These are phyloP conservation scores for Sphaerophoria taeniata DNA, from an alignment of 2,888 invertebrate species.

Conservation along the genomic window DNA sequence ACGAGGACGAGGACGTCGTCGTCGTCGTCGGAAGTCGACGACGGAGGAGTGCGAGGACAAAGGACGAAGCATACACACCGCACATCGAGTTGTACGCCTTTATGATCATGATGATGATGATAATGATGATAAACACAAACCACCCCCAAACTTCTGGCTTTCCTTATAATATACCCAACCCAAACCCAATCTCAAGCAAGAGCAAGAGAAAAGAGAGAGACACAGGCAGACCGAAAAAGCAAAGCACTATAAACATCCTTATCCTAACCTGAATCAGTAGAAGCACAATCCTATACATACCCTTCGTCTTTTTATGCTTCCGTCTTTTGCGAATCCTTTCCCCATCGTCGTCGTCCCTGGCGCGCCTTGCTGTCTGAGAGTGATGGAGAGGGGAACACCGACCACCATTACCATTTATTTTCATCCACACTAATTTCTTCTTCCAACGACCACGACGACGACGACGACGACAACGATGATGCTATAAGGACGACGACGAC, in stretches of 20 bases:
- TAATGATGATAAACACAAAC: slow-evolving; percentile 70
- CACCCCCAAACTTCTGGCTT: slow-evolving; percentile 63
- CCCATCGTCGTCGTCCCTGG: neutral
- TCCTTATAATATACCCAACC: slow-evolving; percentile 16
- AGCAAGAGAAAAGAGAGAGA: slow-evolving; percentile 46
- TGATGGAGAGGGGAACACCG: slow-evolving; percentile 16
- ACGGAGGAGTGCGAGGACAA: neutral
- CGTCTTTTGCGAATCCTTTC: neutral
- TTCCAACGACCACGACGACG: slow-evolving; percentile 15
- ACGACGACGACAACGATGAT: slow-evolving; percentile 34
- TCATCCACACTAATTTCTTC: neutral
- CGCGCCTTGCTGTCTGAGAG: too few relatives aligned
- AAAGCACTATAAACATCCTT: slow-evolving; percentile 61
- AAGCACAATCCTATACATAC: slow-evolving; percentile 17
- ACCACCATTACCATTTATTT: slow-evolving; percentile 43
- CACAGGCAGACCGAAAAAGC: slow-evolving; percentile 59
- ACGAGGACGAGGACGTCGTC: neutral
- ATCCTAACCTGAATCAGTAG: slow-evolving; percentile 40
- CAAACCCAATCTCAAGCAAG: neutral
- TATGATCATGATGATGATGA: slow-evolving; percentile 42
- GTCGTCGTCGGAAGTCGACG: too few relatives aligned
- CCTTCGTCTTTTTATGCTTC: too few relatives aligned
- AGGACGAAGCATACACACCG: slow-evolving; percentile 51
- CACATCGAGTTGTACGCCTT: slow-evolving; percentile 69
- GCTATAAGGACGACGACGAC: slow-evolving; percentile 47